These are phyloP conservation scores for Euphonia xanthogaster DNA, from an alignment of 2,797 vertebrate species.

Conservation along the genomic window DNA sequence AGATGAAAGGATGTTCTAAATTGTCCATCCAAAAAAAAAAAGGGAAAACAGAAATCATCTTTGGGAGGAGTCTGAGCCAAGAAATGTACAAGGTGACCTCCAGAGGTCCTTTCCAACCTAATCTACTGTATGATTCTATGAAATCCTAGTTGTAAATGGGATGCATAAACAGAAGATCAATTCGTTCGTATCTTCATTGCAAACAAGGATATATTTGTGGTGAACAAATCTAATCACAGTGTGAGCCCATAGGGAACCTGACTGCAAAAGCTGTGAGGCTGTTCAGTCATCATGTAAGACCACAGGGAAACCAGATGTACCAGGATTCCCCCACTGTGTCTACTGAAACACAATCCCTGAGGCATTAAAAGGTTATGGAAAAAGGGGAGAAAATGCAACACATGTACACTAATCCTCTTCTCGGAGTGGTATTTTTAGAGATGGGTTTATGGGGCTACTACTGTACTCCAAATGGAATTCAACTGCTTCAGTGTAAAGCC, in stretches of 20 bases:
- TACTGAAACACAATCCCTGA: slow-evolving; percentile 52
- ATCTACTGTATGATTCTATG: slow-evolving; percentile 58
- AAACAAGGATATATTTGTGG: slow-evolving; percentile 62
- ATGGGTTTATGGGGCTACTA: background rate
- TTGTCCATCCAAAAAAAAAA: background rate
- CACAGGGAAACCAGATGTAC: slow-evolving; percentile 71
- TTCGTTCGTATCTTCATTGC: slow-evolving; percentile 8
- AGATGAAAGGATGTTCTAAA: background rate
- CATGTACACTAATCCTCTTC: slow-evolving; percentile 55
- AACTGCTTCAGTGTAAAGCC: background rate
- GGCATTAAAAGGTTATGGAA: slow-evolving; percentile 60
- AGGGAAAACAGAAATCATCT: background rate
- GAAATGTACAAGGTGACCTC: slow-evolving; percentile 25
- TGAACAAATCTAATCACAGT: slow-evolving; percentile 69
- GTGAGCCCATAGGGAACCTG: slow-evolving; percentile 59
- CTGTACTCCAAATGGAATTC: slow-evolving; percentile 23
- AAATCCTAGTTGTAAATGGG: slow-evolving; percentile 33
- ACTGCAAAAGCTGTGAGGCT: slow-evolving; percentile 61
- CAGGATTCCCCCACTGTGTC: slow-evolving; percentile 58
- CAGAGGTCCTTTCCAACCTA: slow-evolving; percentile 47
- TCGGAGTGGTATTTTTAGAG: slow-evolving; percentile 22
- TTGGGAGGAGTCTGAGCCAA: background rate
- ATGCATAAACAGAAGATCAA: slow-evolving; percentile 35
- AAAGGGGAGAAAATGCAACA: slow-evolving; percentile 51
- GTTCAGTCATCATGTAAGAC: slow-evolving; percentile 69